Evolutionary conservation across 2,113 vertebrate species (phyloP).

Genomic region (Scatophagus argus): DNA sequence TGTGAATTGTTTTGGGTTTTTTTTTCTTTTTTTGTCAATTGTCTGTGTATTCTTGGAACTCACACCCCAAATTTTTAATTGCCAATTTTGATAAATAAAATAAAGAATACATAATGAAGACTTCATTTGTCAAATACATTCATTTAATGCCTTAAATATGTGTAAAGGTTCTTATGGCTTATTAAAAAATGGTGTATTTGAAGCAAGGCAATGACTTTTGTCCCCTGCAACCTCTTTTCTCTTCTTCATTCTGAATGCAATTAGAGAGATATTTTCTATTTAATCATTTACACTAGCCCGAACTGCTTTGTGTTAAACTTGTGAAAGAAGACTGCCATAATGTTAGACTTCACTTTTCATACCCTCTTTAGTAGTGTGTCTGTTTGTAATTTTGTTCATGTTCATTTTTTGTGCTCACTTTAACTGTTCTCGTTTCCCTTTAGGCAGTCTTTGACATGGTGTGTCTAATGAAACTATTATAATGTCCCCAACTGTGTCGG

Average conservation of each 20-base stretch:
- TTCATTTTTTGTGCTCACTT: neutral
- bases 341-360: neutral
- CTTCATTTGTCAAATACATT: neutral
- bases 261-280: neutral
- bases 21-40: too few relatives aligned
- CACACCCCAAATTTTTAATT: neutral
- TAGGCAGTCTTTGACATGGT: neutral
- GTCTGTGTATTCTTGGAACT: neutral
- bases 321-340: neutral
- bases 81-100: neutral
- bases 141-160: neutral
- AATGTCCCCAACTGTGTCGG: constrained; percentile 18
- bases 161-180: neutral
- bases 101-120: neutral
- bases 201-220: neutral
- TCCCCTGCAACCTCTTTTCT: neutral
- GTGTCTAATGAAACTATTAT: constrained; percentile 26
- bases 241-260: neutral
- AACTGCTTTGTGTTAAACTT: constrained; percentile 10
- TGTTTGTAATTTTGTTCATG: constrained; percentile 18
- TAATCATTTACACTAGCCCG: neutral
- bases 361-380: neutral
- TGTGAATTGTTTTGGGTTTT: neutral
- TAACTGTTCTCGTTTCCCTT: constrained; percentile 14
- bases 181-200: neutral